These are phyloP conservation scores for Cathartes aura DNA, from an alignment of 2,113 vertebrate species.

Conservation along the genomic window DNA sequence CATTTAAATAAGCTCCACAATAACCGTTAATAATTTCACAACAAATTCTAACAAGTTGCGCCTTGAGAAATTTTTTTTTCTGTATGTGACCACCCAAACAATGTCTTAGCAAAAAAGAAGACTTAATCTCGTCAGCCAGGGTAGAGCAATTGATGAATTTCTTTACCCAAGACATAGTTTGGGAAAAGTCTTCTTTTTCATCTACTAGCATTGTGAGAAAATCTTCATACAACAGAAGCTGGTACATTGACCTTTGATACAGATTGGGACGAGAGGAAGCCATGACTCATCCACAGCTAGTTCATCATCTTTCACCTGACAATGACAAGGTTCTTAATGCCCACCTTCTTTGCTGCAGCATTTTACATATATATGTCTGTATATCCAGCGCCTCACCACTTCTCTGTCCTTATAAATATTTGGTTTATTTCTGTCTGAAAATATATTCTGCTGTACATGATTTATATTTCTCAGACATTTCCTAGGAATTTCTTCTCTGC, in stretches of 20 bases:
- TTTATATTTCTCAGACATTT: not conserved
- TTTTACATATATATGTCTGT: not conserved
- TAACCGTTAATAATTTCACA: not conserved
- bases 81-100: not conserved
- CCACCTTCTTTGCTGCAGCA: not conserved
- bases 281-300: not conserved
- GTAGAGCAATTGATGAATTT: not conserved
- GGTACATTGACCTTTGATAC: not conserved
- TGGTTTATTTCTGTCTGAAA: not conserved
- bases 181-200: not conserved
- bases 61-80: not conserved
- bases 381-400: not conserved
- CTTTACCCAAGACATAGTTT: not conserved
- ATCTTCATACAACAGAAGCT: not conserved
- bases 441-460: not conserved
- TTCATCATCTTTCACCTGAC: not conserved
- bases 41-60: not conserved
- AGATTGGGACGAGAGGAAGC: not conserved
- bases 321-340: not conserved
- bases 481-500: not conserved
- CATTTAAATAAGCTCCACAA: not conserved
- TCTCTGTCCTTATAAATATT: not conserved
- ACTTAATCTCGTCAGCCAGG: not conserved
- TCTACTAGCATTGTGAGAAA: not conserved
- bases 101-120: not conserved